Conservation (phyloP, 2,888 invertebrate species). For the Petrophora chlorosata region DNA sequence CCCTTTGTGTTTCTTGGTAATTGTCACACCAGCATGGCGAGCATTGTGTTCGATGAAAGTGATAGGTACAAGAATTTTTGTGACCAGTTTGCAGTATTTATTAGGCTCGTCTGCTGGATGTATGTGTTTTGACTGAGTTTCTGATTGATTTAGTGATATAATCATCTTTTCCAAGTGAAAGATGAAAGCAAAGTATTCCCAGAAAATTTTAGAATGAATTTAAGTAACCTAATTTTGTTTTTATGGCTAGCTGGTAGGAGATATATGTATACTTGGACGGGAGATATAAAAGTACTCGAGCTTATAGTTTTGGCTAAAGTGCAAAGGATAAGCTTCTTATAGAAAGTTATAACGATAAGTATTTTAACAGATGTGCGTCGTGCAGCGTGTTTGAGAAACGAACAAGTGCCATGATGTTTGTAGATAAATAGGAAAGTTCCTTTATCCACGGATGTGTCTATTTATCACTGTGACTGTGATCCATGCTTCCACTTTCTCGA, state of each 20-base stretch:
- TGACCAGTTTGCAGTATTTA: not conserved
- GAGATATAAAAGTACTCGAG: too few relatives aligned
- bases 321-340: constrained; percentile 7
- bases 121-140: too few relatives aligned
- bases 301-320: not conserved
- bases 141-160: too few relatives aligned
- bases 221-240: too few relatives aligned
- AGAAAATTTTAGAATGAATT: too few relatives aligned
- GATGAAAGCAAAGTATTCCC: too few relatives aligned
- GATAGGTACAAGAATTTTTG: constrained; percentile 22
- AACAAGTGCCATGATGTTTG: constrained; percentile 35
- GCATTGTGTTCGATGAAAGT: constrained; percentile 49
- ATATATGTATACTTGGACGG: too few relatives aligned
- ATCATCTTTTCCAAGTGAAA: too few relatives aligned
- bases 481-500: constrained; percentile 43
- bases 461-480: constrained; percentile 49
- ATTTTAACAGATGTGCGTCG: constrained; percentile 34
- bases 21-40: constrained; percentile 43
- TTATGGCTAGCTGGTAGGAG: too few relatives aligned
- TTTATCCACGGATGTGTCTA: constrained; percentile 48
- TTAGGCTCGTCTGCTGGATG: not conserved
- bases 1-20: constrained; percentile 53
- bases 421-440: constrained; percentile 35
- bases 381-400: constrained; percentile 34
- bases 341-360: constrained; percentile 29